phyloP scores from a whole-genome alignment of 2,888 invertebrate genomes.

The Operophtera brumata region DNA sequence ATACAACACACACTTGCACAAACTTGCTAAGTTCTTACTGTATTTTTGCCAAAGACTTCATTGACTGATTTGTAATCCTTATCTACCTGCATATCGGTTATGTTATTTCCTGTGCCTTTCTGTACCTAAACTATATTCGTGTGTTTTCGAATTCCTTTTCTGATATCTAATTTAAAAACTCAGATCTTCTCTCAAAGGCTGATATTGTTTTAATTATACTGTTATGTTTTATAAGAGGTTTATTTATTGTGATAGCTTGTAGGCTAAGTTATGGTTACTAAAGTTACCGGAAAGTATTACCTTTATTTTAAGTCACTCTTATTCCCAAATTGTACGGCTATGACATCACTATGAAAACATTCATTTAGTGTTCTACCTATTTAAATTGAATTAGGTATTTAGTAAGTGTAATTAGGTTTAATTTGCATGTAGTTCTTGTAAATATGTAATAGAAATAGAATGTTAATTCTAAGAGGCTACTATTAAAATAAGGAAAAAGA shows the following conservation, averaged over 20 bases:
- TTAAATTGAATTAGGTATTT: conserved; percentile 31
- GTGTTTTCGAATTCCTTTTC: neutral
- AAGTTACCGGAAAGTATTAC: conserved; percentile 80
- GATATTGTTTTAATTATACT: conserved; percentile 65
- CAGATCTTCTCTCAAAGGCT: conserved; percentile 69
- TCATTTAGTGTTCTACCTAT: conserved; percentile 38
- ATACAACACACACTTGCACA: conserved; percentile 28
- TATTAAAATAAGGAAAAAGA: conserved; percentile 48
- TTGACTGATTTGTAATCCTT: conserved; percentile 32
- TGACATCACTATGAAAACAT: conserved; percentile 53
- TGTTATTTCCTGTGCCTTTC: conserved; percentile 8
- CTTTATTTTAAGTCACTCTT: conserved; percentile 56
- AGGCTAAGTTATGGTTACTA: conserved; percentile 64
- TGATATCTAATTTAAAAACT: conserved; percentile 29
- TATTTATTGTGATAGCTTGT: conserved; percentile 75
- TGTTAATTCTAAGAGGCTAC: conserved; percentile 65
- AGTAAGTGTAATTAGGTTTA: conserved; percentile 28
- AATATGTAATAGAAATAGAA: conserved; percentile 52
- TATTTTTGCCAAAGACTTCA: conserved; percentile 35
- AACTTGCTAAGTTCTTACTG: conserved; percentile 23
- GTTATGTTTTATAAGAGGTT: conserved; percentile 72
- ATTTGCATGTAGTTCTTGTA: conserved; percentile 55
- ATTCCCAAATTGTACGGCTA: conserved; percentile 67
- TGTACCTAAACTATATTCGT: neutral
- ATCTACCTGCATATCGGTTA: conserved; percentile 11